Evolutionary conservation across 1,140 invertebrate species (phyloP), one percentile per base, ranked within the genome.

Genomic region (Cydia strobilella): DNA sequence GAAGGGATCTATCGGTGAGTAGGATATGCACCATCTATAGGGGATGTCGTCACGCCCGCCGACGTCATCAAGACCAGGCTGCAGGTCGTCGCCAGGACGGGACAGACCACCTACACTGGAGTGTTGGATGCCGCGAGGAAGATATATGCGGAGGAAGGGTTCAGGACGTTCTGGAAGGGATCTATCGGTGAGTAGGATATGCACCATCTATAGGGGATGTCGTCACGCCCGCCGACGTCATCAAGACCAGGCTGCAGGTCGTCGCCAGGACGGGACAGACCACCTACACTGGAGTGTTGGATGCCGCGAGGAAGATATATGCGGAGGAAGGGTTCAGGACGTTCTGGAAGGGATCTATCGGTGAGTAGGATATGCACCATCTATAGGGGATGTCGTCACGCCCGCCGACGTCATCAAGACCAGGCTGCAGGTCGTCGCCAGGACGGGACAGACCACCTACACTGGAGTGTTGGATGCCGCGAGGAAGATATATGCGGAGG

Each of bases 161-260:
- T 96, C 0, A 94, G 99, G 99, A 3, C 99, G 5, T 99, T 99
- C 91, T 99, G 99, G 99, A 99, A 99, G 94, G 99, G 99, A 87
- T 96, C 98, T 27, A 94, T 96, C 81, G 97, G 97, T 98, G 94
- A 89, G 84, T 75, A 42, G 4, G 25, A 31, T 3, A 31, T 31
- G 31, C 25, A 3, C 3, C 25, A 25, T 25, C 25, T 25, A 25
- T 25, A 25, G 25, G 1, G 25, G 25, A 48, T 0, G 2, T 39
- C 5, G 42, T 48, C 42, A 13, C 62, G 31, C 98, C 98, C 27
- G 98, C 98, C 48, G 98, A 99, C 94, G 98, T 99, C 27, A 99
- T 99, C 80, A 99, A 99, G 35, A 39, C 35, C 1, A 39, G 35
- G 35, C 35, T 39, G 9, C 90, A 97, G 95, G 99, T 99, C 2